A percentile compares a stretch with the other conserved stretches of the same genome.
phyloP scores from a whole-genome alignment of 1,140 invertebrate species.

The Hylyphantes graminicola region DNA sequence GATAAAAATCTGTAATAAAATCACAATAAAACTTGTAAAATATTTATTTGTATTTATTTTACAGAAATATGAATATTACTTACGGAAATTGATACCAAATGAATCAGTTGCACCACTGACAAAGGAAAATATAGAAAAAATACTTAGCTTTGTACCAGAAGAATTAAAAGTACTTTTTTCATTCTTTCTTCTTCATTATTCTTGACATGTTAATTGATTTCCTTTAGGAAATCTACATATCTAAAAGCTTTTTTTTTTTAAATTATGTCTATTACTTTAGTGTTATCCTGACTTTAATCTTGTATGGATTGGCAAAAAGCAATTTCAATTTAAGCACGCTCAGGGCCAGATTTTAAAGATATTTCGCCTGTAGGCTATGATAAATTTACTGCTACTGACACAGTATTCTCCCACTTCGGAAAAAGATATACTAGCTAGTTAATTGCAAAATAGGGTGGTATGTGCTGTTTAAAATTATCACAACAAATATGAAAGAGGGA shows the following conservation, averaged over 20 bases:
- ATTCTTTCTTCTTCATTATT: background rate
- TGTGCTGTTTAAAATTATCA: too few relatives aligned
- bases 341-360: too few relatives aligned
- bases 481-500: too few relatives aligned
- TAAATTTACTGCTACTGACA: too few relatives aligned
- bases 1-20: too few relatives aligned
- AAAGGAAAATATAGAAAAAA: conserved; percentile 13
- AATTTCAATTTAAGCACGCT: background rate
- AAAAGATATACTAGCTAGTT: too few relatives aligned
- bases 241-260: background rate
- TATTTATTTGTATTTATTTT: background rate
- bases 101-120: conserved; percentile 38
- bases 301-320: background rate
- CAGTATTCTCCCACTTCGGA: too few relatives aligned
- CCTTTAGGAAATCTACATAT: too few relatives aligned
- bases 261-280: background rate
- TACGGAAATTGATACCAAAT: conserved; percentile 38
- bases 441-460: too few relatives aligned
- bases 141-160: conserved; percentile 26
- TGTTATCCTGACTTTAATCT: background rate
- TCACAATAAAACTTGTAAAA: background rate
- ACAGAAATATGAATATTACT: conserved; percentile 54
- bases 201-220: background rate
- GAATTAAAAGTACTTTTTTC: conserved; percentile 25
- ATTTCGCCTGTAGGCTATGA: too few relatives aligned